Percentiles rank a stretch among this genome's conserved stretches.
Conservation (phyloP, 1,140 invertebrate genomes). For the Ridgeia piscesae region DNA sequence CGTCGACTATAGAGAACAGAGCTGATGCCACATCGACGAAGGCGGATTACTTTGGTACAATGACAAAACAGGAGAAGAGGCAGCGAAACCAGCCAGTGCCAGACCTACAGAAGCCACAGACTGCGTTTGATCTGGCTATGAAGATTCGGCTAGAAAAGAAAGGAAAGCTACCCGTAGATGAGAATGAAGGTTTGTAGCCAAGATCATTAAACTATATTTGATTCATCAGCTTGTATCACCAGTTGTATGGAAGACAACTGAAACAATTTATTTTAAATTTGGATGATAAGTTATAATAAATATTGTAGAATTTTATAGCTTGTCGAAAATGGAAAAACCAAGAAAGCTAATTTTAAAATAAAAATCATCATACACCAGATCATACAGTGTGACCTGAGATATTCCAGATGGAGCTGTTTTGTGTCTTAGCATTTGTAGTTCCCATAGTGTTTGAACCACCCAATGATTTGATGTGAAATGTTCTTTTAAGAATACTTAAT, state of each 20-base stretch:
- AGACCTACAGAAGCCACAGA: constrained; percentile 24
- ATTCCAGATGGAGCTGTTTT: too few relatives aligned
- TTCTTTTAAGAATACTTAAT: background rate
- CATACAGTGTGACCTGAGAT: too few relatives aligned
- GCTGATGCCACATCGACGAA: background rate
- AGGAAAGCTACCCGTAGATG: background rate
- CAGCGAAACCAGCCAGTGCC: constrained; percentile 23
- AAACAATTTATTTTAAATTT: too few relatives aligned
- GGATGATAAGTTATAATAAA: too few relatives aligned
- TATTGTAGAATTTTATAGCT: too few relatives aligned
- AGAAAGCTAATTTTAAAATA: too few relatives aligned
- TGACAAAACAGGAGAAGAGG: constrained; percentile 10
- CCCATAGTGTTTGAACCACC: too few relatives aligned
- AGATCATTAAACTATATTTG: background rate
- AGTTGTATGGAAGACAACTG: too few relatives aligned
- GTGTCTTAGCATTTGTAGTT: too few relatives aligned
- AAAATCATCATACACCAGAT: too few relatives aligned
- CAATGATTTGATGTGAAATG: background rate
- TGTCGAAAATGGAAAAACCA: too few relatives aligned
- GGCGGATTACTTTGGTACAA: background rate
- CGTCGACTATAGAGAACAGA: background rate
- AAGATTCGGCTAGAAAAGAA: constrained; percentile 33
- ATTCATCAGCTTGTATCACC: too few relatives aligned
- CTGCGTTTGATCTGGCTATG: constrained; percentile 37
- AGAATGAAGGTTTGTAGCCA: background rate